phyloP scores from a whole-genome alignment of 2,888 invertebrate species.

The Imbricaverruca yamaguchii region DNA sequence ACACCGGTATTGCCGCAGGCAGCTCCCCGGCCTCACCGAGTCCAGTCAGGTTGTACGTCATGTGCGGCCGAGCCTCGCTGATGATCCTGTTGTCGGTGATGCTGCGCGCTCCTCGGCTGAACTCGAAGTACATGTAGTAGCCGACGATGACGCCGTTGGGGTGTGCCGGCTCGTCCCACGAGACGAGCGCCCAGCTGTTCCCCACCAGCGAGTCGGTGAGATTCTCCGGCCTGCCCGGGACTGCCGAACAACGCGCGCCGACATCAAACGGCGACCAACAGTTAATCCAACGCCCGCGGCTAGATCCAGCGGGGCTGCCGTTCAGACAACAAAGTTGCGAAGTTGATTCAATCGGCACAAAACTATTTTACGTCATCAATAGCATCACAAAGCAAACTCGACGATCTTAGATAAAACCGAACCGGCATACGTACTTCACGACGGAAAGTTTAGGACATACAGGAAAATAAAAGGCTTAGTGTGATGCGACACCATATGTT shows the following conservation, averaged over 20 bases:
- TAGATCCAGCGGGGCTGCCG: no score
- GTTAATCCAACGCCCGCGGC: no score
- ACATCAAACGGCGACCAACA: no score
- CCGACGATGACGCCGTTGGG: conserved; percentile 12
- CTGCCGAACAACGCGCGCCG: conserved; percentile 33
- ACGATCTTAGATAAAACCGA: no score
- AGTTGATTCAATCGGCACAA: no score
- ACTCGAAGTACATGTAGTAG: conserved; percentile 18
- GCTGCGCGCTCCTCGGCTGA: neutral
- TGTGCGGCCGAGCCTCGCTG: neutral
- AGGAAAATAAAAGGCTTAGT: no score
- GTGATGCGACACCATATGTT: no score
- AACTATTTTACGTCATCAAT: no score
- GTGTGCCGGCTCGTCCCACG: neutral
- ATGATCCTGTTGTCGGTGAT: conserved; percentile 16
- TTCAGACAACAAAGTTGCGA: no score
- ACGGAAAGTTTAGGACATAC: no score
- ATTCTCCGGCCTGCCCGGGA: neutral
- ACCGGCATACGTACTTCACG: no score
- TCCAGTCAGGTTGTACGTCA: conserved; percentile 1
- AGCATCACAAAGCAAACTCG: no score
- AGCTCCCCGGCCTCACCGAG: neutral
- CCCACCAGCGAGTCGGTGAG: neutral
- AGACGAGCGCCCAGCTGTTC: neutral
- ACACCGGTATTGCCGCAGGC: neutral